Evolutionary conservation across 2,888 invertebrate species (phyloP), one percentile per base, ranked within the genome.

Genomic region (Cheilosia vulpina): DNA sequence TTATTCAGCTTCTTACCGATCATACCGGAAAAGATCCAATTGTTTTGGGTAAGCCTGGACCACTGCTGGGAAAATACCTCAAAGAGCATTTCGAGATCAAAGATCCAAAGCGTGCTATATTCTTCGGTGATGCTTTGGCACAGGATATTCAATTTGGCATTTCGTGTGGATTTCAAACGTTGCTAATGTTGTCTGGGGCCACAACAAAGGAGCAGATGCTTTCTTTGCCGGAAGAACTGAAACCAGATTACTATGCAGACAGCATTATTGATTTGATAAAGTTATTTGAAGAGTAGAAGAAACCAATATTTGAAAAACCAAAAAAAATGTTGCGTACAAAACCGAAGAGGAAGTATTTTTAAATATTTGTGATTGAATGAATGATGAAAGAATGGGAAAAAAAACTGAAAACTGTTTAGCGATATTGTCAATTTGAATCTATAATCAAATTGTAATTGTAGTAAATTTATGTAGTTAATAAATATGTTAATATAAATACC

Each of bases 81-180:
- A 87, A 90, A 5, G 88, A 92, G 7, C 87, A 88, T 69, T 93
- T 88, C 75, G 77, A 90, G 4, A 89, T 96, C 38, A 91, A 91
- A 0, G 93, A 96, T 87, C 94, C 96, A 0, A 92, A 93, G 53
- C 93, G 95, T 87, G 95, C 96, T 0, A 91, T 98, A 9, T 97
- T 97, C 93, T 95, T 97, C 88, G 97, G 97, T 50, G 97, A 97
- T 90, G 94, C 96, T 95, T 93, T 96, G 57, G 94, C 95, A 78
- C 96, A 97, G 89, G 97, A 97, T 91, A 94, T 97, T 57, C 93
- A 94, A 2, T 94, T 97, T 88, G 97, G 96, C 0, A 94, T 93
- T 83, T 93, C 93, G 9, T 94, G 94, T 87, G 96, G 96, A 0
- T 94, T 96, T 90, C 94, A 94, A 89, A 96, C 97, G 0, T 90